These are phyloP conservation scores for Sesamia nonagrioides DNA, from an alignment of 1,140 invertebrate genomes.

Conservation along the genomic window DNA sequence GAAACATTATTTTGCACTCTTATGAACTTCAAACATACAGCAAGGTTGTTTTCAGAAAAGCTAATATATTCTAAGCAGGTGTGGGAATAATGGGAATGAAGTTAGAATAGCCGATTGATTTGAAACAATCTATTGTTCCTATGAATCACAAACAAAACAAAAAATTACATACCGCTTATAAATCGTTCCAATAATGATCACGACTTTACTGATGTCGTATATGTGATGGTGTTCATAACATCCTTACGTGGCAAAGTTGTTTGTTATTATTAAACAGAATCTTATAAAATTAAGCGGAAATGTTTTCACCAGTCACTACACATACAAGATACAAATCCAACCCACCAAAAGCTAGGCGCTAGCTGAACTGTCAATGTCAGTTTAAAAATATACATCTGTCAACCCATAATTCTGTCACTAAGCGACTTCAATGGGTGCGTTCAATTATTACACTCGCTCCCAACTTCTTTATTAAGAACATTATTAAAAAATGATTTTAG, in stretches of 20 bases:
- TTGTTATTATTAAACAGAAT: conserved; percentile 15
- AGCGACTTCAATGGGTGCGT: neutral
- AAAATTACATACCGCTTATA: neutral
- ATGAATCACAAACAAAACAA: conserved; percentile 26
- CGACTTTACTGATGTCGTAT: neutral
- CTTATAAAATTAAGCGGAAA: neutral
- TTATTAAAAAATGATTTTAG: no score
- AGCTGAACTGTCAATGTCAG: neutral
- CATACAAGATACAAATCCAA: neutral
- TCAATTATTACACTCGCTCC: neutral
- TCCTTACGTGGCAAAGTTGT: neutral
- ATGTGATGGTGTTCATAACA: neutral
- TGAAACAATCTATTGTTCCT: conserved; percentile 4
- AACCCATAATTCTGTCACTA: neutral
- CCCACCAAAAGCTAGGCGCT: neutral
- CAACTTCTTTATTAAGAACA: no score
- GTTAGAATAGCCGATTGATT: conserved; percentile 6
- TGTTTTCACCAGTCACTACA: conserved; percentile 19
- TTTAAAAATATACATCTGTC: neutral
- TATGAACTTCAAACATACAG: neutral
- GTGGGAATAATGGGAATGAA: neutral
- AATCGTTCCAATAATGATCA: neutral
- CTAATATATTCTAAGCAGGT: neutral
- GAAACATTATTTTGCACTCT: neutral
- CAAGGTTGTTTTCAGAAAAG: neutral